phyloP scores from a whole-genome alignment of 2,797 vertebrate species.

The Tympanoctomys barrerae region DNA sequence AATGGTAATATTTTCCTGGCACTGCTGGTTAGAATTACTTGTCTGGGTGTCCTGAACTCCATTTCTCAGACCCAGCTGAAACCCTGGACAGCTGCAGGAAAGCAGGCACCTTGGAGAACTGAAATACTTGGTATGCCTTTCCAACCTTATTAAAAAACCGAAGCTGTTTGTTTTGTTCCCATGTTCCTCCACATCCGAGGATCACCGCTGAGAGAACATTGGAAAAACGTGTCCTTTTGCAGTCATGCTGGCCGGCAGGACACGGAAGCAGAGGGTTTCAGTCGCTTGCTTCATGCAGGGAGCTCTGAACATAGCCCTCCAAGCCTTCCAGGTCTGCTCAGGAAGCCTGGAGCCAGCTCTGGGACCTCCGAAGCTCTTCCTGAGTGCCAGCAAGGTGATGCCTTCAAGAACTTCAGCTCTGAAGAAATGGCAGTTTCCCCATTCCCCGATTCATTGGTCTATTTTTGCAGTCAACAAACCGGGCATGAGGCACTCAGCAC shows the following conservation, averaged over 20 bases:
- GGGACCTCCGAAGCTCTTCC: background rate
- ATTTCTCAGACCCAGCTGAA: conserved; percentile 73
- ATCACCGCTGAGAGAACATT: conserved; percentile 71
- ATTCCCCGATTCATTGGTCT: background rate
- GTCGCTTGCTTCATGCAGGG: background rate
- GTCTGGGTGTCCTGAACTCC: conserved; percentile 75
- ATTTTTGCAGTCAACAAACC: background rate
- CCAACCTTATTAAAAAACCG: conserved; percentile 58
- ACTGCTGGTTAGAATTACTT: conserved; percentile 75
- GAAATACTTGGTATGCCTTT: conserved; percentile 71
- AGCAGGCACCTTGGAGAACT: conserved; percentile 66
- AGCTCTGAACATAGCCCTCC: background rate
- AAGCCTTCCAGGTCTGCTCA: background rate
- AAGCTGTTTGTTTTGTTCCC: conserved; percentile 66
- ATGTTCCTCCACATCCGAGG: conserved; percentile 65
- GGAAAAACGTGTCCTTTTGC: conserved; percentile 74
- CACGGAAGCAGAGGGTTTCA: background rate
- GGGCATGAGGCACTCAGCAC: background rate
- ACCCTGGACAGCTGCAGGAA: conserved; percentile 61
- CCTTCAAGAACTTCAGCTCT: background rate
- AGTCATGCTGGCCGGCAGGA: background rate
- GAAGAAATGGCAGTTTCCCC: background rate
- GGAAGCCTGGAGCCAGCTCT: background rate
- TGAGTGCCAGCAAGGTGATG: background rate
- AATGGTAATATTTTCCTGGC: conserved; percentile 83